Base-by-base conservation (phyloP, 1,140 invertebrate species). In the Propsilocerus akamusi region DNA sequence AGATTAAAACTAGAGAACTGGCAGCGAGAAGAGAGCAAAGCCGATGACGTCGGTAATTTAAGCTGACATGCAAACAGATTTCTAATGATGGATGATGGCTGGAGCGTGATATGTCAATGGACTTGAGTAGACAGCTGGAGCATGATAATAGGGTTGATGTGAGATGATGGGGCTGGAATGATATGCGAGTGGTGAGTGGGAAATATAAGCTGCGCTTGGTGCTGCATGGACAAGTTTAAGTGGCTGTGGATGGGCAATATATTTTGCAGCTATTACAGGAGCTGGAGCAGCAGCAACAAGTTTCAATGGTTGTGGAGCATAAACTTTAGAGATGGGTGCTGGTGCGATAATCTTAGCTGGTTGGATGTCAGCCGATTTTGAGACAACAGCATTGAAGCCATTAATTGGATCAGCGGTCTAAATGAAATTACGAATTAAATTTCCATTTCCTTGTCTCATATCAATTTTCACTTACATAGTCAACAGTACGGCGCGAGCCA, bases 331-430 rank as follows among this genome's bases (percentile, higher is more conserved):
- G 2, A n/a, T 6, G n/a, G 2, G 2, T 20, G 34, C 14, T 3
- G n/a, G 4, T 1, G 34, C 14, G 22, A 41, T 41, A 4, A 22
- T 3, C 22, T 41, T 41, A 17, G 34, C 17, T 41, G 34, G 34
- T 41, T 41, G 34, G 34, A 20, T 41, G 34, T 6, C 8, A 20
- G 34, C 5, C 17, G 34, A 20, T n/a, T n/a, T n/a, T n/a, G 34
- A 8, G 14, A 74, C 73, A 4, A 76, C 68, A 24, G 74, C 74
- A 58, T 76, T 76, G 64, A 77, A 78, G 22, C 73, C 74, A 49
- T 75, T 75, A 24, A 75, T 62, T 12, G 74, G 61, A 57, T 75
- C 73, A 17, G 73, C 71, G 14, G 71, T 66, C 57, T 74, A 77
- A 54, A 72, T 71, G 5, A 74, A n/a, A n/a, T n/a, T n/a, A n/a